Evolutionary conservation across 2,888 invertebrate genomes (phyloP), one percentile per base, ranked within the genome.

Genomic region (Apotomis betuletana): DNA sequence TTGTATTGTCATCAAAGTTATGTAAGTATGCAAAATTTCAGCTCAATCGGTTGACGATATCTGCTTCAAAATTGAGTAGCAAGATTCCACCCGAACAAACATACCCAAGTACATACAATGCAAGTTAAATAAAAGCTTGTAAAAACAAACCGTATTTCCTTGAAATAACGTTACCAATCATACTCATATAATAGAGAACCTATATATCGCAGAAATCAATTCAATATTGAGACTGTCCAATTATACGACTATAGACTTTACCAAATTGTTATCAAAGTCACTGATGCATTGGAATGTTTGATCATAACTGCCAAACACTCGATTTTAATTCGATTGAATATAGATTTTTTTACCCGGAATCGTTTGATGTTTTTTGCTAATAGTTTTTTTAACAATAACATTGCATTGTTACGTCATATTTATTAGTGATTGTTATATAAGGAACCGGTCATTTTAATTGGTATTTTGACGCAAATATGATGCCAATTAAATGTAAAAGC

Each of bases 321-420:
- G 15, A 0, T 41, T 44, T 51, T n/a, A 49, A 52, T 27, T 27
- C 27, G 27, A 27, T 63, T 38, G 52, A 63, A 63, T 63, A 52
- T 51, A 9, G n/a, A 5, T 63, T 64, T 64, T 64, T 64, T 54
- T 15, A 64, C 54, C 15, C 54, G 64, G 64, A 64, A 64, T 15
- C 8, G 15, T 64, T 9, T 4, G 5, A 12, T 13, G 41, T 63
- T 64, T 41, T 64, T 64, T 64, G 54, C 44, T 55, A 58, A 15
- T 12, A 0, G 9, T 54, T 55, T 54, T 54, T 44, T 4, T 27
- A 64, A 41, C 52, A 44, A 64, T 64, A 64, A 54, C 44, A 52
- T 15, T 4, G 13, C 27, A 54, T 15, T 4, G 13, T 44, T 64
- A 54, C 41, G 15, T 55, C 44, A 41, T 54, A 41, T 64, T 12